Conservation (phyloP, 2,888 invertebrate species). For the Seladonia tumulorum region DNA sequence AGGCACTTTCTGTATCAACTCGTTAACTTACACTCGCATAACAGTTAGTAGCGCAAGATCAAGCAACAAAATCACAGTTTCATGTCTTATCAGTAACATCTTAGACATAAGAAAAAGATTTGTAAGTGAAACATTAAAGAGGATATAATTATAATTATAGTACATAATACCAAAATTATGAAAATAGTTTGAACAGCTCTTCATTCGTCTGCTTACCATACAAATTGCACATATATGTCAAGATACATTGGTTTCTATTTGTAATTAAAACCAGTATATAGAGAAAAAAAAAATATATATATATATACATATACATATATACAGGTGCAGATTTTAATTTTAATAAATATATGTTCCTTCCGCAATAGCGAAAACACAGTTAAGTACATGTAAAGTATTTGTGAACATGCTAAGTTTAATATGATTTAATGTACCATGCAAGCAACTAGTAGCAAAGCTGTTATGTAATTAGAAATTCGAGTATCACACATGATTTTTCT, state of each 20-base stretch:
- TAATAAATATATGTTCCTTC: background rate
- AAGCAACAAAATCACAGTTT: slow-evolving; percentile 6
- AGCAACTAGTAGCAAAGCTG: background rate
- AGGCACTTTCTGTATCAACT: slow-evolving; percentile 4
- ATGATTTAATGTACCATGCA: slow-evolving; percentile 18
- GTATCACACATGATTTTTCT: background rate
- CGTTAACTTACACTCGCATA: background rate
- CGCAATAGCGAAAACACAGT: background rate
- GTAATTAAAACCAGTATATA: background rate
- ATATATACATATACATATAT: too few species aligned
- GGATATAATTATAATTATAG: background rate
- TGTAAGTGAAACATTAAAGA: slow-evolving; percentile 16
- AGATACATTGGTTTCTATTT: slow-evolving; percentile 20
- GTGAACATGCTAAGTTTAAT: slow-evolving; percentile 17
- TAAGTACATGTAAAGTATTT: background rate
- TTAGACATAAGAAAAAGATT: slow-evolving; percentile 7
- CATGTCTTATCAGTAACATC: background rate
- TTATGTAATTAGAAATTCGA: slow-evolving; percentile 19
- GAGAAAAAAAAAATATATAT: too few species aligned
- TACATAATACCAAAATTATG: slow-evolving; percentile 8
- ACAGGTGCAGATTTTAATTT: slow-evolving; percentile 8
- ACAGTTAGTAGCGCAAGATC: background rate
- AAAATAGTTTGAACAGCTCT: background rate
- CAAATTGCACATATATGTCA: background rate
- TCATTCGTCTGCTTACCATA: slow-evolving; percentile 18